phyloP scores from a whole-genome alignment of 2,113 vertebrate species.

The Clupea harengus region DNA sequence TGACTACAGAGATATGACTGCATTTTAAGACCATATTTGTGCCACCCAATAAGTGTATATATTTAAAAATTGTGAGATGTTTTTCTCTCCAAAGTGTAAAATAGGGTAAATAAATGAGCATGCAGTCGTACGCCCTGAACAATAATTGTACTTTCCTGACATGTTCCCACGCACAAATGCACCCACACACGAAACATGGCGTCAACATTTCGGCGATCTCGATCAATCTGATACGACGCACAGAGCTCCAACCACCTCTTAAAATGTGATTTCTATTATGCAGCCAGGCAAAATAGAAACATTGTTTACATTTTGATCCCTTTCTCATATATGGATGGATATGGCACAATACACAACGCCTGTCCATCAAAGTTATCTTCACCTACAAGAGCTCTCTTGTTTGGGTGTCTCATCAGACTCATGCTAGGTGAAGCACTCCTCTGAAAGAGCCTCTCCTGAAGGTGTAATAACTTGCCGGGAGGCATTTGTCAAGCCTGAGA shows the following conservation, averaged over 20 bases:
- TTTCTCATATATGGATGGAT: not conserved
- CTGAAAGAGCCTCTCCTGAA: constrained; percentile 49
- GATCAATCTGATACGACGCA: not conserved
- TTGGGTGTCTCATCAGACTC: constrained; percentile 54
- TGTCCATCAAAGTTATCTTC: constrained; percentile 45
- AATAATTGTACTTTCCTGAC: not conserved
- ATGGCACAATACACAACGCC: not conserved
- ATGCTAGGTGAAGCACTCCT: constrained; percentile 41
- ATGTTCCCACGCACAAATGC: not conserved
- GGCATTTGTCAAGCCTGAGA: constrained; percentile 46
- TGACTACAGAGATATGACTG: not conserved
- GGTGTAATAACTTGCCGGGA: constrained; percentile 58
- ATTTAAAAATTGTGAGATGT: not conserved
- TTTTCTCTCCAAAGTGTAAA: not conserved
- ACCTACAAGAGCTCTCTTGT: constrained; percentile 48
- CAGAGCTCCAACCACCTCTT: not conserved
- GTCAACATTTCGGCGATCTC: not conserved
- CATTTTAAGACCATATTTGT: not conserved
- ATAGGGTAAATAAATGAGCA: not conserved
- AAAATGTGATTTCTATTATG: not conserved
- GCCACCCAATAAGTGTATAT: not conserved
- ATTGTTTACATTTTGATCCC: not conserved
- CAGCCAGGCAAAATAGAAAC: not conserved
- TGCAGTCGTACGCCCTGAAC: not conserved
- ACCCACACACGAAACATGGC: not conserved